Evolutionary conservation across 2,888 invertebrate species (phyloP), one percentile per base, ranked within the genome.

Genomic region (Parnassius apollo): DNA sequence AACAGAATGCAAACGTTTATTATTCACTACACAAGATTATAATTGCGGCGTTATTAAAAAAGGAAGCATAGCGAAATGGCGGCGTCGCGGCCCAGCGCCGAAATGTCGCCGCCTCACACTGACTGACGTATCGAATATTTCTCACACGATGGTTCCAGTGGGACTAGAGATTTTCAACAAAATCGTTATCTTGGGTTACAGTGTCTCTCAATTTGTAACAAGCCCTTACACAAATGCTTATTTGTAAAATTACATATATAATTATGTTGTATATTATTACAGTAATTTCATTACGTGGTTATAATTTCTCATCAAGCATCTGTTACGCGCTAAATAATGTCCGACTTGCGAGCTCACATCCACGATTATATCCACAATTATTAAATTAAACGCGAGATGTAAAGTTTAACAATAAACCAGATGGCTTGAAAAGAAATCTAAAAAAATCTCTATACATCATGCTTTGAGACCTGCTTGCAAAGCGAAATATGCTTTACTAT

Each of bases 101-200:
- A 60, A 46, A 44, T 56, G 58, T 42, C 64, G 67, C 75, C 72
- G 75, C 77, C 74, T 68, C 79, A 73, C 81, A 75, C 75, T 76
- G 72, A 75, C 75, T 76, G 72, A 73, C 75, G 71, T 76, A 78
- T 76, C 77, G 76, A 79, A 75, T 77, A 82, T 76, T 83, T 83
- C 80, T 85, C 88, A 83, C 87, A 91, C 91, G 91, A 92, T 89
- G 91, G 90, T 85, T 86, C 89, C 92, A 93, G 93, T 93, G 93
- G 93, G 94, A 94, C 94, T 94, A 94, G 94, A 94, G 93, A 93
- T 93, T 93, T 93, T 93, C 91, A 92, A 92, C 92, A 91, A 87
- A 88, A 91, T 88, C 86, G 86, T 91, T 90, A 90, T 90, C 91
- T 90, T 93, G 93, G 93, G 93, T 93, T 93, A 93, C 93, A 92